phyloP scores from a whole-genome alignment of 2,113 vertebrate species.

The Bos javanicus region DNA sequence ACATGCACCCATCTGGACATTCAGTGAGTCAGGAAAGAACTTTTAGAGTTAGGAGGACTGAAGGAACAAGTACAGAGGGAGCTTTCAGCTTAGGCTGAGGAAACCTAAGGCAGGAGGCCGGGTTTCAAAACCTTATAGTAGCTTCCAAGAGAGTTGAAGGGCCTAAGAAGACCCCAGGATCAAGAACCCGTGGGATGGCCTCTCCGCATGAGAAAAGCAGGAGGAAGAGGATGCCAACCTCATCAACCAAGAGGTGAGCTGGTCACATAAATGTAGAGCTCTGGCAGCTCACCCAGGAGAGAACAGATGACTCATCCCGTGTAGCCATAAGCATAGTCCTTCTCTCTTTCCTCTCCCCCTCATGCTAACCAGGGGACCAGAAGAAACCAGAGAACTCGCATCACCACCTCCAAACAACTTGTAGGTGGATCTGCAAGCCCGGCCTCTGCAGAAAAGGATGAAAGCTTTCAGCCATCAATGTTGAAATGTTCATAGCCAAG shows the following conservation, averaged over 20 bases:
- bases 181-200: not conserved
- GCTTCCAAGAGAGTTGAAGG: not conserved
- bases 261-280: not conserved
- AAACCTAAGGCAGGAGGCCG: not conserved
- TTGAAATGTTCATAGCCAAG: not conserved
- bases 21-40: not conserved
- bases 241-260: not conserved
- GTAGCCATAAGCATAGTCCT: not conserved
- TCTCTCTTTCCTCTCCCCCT: not conserved
- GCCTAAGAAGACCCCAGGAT: not conserved
- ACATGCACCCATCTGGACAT: not conserved
- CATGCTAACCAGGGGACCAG: not conserved
- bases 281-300: not conserved
- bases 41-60: not conserved
- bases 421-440: not conserved
- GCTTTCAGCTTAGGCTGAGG: not conserved
- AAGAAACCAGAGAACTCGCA: not conserved
- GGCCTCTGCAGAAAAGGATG: not conserved
- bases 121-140: not conserved
- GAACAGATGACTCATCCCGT: not conserved
- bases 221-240: not conserved
- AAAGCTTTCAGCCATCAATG: not conserved
- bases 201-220: not conserved
- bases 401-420: not conserved
- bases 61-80: not conserved